Evolutionary conservation across 2,888 invertebrate genomes (phyloP).

Genomic region (Mesoligia furuncula): DNA sequence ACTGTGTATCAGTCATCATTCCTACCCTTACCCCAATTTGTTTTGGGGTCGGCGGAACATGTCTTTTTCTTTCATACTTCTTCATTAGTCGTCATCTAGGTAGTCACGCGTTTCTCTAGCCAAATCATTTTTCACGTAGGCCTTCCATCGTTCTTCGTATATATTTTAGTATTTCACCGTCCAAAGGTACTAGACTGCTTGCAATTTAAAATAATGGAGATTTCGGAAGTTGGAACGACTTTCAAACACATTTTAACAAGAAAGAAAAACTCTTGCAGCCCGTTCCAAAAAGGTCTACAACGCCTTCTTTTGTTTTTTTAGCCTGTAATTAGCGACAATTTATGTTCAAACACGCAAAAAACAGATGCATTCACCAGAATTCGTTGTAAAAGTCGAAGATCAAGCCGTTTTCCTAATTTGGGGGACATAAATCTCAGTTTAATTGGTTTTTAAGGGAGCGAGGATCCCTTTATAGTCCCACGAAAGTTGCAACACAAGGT

Average conservation of each 20-base stretch:
- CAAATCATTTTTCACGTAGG: neutral
- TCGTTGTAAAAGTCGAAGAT: conserved; percentile 4
- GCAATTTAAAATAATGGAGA: neutral
- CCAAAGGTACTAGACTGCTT: neutral
- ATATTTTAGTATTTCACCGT: neutral
- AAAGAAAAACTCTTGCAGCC: neutral
- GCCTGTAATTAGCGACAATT: neutral
- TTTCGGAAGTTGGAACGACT: neutral
- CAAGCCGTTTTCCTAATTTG: conserved; percentile 11
- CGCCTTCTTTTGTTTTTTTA: neutral
- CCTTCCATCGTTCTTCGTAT: neutral
- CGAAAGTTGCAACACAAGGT: neutral
- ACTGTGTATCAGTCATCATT: neutral
- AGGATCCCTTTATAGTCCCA: neutral
- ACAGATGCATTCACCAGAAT: conserved; percentile 4
- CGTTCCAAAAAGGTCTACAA: neutral
- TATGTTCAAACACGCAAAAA: conserved; percentile 1
- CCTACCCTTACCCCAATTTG: too few relatives aligned
- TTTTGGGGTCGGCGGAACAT: neutral
- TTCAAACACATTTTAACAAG: neutral
- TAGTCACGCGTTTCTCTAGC: neutral
- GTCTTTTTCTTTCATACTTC: neutral
- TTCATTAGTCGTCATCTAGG: neutral
- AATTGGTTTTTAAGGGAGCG: conserved; percentile 22
- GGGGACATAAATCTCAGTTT: conserved; percentile 23